Evolutionary conservation across 2,797 vertebrate genomes (phyloP).

Genomic region (Eulemur coronatus): DNA sequence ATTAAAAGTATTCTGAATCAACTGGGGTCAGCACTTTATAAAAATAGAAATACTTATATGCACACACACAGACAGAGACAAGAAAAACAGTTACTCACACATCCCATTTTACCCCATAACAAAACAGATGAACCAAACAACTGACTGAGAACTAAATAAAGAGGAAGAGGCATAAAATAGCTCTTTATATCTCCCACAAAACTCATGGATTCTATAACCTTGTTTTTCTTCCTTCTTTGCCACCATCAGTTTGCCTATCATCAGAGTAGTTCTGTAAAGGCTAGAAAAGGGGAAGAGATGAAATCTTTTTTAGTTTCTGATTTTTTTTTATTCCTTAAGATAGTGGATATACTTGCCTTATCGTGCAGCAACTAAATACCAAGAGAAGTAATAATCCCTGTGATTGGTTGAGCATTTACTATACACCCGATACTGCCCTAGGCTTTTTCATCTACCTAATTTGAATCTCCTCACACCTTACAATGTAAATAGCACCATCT

Average conservation of each 20-base stretch:
- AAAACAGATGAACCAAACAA: not conserved
- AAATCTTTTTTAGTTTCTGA: not conserved
- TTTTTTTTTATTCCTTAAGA: not conserved
- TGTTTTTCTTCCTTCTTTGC: not conserved
- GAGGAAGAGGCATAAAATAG: not conserved
- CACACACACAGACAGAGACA: not conserved
- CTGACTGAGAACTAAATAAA: not conserved
- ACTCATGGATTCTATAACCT: not conserved
- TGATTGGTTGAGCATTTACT: not conserved
- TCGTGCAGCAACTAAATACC: not conserved
- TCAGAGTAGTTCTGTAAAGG: not conserved
- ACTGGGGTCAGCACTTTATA: not conserved
- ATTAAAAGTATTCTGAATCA: conserved; percentile 23
- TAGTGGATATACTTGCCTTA: not conserved
- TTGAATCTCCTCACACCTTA: not conserved
- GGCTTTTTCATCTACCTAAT: not conserved
- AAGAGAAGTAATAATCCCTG: not conserved
- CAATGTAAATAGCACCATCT: not conserved
- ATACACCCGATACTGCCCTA: not conserved
- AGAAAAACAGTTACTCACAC: not conserved
- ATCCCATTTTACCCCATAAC: not conserved
- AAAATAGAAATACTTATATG: not conserved
- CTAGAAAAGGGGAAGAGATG: not conserved
- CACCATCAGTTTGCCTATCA: not conserved
- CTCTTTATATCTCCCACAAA: not conserved